Evolutionary conservation across 2,888 invertebrate genomes (phyloP).

Genomic region (Scaptomyza parva): DNA sequence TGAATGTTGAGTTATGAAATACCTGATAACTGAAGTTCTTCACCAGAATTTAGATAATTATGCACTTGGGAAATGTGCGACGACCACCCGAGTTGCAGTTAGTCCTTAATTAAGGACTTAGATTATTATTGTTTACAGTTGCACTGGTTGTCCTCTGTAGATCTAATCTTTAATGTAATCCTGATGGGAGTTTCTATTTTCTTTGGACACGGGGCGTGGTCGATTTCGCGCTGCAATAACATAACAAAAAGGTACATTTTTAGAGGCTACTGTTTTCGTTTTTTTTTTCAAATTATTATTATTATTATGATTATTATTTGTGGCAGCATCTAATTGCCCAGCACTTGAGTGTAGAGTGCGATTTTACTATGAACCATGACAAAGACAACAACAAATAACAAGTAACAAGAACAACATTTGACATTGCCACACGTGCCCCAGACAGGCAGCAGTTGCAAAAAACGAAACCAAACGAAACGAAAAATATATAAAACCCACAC

Average conservation of each 20-base stretch:
- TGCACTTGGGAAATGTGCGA: neutral
- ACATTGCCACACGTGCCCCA: conserved; percentile 62
- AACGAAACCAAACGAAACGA: too few species aligned
- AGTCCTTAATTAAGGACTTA: conserved; percentile 20
- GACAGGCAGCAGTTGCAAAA: conserved; percentile 31
- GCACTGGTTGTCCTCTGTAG: neutral
- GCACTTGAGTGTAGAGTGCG: conserved; percentile 53
- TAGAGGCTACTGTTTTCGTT: conserved; percentile 14
- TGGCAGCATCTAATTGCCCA: conserved; percentile 59
- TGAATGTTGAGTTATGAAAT: too few species aligned
- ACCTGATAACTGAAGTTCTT: neutral
- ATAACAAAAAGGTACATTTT: conserved; percentile 27
- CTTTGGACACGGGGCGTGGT: conserved; percentile 48
- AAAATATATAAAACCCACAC: neutral
- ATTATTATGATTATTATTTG: conserved; percentile 26
- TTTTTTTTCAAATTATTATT: neutral
- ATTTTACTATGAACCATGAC: conserved; percentile 44
- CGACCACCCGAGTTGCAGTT: conserved; percentile 15
- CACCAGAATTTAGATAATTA: neutral
- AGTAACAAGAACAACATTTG: conserved; percentile 19
- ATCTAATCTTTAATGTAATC: conserved; percentile 32
- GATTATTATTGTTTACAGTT: conserved; percentile 12
- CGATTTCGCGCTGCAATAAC: conserved; percentile 28
- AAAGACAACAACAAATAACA: conserved; percentile 20
- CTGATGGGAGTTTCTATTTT: neutral